phyloP scores from a whole-genome alignment of 2,888 invertebrate species.

The Halocaridina rubra region DNA sequence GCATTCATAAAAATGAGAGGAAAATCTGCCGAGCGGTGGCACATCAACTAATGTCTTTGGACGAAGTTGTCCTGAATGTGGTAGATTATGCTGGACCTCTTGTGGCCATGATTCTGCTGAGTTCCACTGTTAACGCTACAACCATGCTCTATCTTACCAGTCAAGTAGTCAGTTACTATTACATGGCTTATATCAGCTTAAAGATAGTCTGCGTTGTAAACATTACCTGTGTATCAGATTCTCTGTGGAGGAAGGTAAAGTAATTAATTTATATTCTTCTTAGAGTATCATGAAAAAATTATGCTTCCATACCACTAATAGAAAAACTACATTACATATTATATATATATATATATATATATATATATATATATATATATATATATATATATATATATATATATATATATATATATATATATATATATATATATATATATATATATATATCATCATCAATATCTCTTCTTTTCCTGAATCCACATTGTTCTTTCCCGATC shows the following conservation, averaged over 20 bases:
- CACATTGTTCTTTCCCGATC: too few relatives aligned
- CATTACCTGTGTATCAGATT: not conserved
- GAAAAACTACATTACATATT: too few relatives aligned
- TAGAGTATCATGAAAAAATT: too few relatives aligned
- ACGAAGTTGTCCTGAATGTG: not conserved
- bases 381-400: conserved; percentile 30
- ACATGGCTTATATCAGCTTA: not conserved
- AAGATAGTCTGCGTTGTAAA: not conserved
- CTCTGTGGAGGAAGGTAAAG: not conserved
- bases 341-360: conserved; percentile 16
- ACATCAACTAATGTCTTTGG: not conserved
- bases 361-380: conserved; percentile 22
- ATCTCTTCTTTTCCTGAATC: too few relatives aligned
- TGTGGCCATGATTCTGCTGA: not conserved
- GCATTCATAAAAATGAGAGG: too few relatives aligned
- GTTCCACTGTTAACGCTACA: not conserved
- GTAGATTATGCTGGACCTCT: conserved; percentile 2
- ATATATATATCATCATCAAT: too few relatives aligned
- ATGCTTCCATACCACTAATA: too few relatives aligned
- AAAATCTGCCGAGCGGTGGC: not conserved
- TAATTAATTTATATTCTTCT: too few relatives aligned
- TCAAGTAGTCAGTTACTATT: not conserved
- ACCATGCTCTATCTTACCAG: not conserved
- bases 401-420: conserved; percentile 24
- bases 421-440: too few relatives aligned